Evolutionary conservation across 2,113 vertebrate genomes (phyloP).

Genomic region (Donacobius atricapilla): DNA sequence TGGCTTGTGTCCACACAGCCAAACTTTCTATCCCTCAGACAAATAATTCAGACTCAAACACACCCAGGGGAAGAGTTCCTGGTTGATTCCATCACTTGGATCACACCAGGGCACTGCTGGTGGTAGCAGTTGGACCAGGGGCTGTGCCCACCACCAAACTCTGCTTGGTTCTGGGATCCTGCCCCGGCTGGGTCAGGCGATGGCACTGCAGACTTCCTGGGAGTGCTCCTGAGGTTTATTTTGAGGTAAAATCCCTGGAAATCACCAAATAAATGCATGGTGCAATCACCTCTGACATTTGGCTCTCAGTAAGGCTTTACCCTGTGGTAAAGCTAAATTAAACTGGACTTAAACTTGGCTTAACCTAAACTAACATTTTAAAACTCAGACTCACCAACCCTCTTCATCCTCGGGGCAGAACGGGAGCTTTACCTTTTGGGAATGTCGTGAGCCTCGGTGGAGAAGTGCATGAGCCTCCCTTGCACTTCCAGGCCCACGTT

Average conservation of each 20-base stretch:
- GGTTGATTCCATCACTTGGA: rapidly evolving
- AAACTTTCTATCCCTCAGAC: background rate
- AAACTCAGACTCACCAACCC: background rate
- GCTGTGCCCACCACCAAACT: background rate
- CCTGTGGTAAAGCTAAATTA: background rate
- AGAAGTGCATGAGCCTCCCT: slow-evolving; percentile 86
- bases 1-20: background rate
- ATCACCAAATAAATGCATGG: too few relatives aligned
- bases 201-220: too few relatives aligned
- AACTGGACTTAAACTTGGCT: background rate
- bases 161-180: background rate
- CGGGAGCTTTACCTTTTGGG: slow-evolving; percentile 78
- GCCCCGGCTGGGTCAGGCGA: background rate
- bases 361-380: background rate
- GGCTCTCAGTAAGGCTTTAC: background rate
- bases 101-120: background rate
- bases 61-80: background rate
- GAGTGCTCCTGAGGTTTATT: background rate
- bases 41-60: background rate
- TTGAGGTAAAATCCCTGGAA: background rate
- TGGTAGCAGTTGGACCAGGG: background rate
- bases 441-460: slow-evolving; percentile 82
- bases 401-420: rapidly evolving
- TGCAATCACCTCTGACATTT: background rate
- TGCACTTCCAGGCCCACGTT: slow-evolving; percentile 88